phyloP scores from a whole-genome alignment of 2,797 vertebrate genomes.

The Chaunax sp. region DNA sequence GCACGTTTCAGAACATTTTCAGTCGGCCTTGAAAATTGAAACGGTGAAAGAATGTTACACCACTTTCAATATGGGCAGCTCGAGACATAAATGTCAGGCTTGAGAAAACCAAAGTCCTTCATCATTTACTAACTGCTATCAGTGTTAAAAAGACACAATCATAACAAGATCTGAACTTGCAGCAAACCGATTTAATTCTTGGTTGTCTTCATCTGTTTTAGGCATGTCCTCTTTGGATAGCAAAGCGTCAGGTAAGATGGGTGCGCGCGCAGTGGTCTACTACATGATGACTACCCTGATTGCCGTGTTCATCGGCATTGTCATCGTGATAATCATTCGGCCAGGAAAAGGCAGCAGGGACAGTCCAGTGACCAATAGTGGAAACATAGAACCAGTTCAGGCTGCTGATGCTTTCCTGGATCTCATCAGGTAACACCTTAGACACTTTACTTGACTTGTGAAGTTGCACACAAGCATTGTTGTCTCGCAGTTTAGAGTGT shows the following conservation, averaged over 20 bases:
- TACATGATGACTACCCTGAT: constrained; percentile 96
- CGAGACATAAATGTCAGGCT: background rate
- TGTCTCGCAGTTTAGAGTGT: background rate
- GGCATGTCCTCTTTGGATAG: constrained; percentile 96
- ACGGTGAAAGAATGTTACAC: background rate
- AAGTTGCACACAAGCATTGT: no score
- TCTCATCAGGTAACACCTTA: constrained; percentile 83
- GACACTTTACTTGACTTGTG: background rate
- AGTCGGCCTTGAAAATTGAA: constrained; percentile 3
- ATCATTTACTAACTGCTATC: background rate
- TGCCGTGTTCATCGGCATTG: constrained; percentile 95
- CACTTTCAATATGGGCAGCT: no score
- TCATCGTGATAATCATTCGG: constrained; percentile 91
- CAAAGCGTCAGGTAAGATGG: constrained; percentile 95
- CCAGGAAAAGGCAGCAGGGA: constrained; percentile 94
- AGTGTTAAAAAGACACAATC: background rate
- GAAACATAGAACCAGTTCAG: constrained; percentile 90
- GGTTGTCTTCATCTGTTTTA: constrained; percentile 59
- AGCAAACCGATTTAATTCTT: background rate
- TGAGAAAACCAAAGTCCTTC: background rate
- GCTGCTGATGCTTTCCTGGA: constrained; percentile 96
- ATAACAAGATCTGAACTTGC: background rate
- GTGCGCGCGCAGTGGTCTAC: constrained; percentile 90
- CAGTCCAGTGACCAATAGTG: constrained; percentile 80
- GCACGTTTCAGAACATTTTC: background rate